Conservation (phyloP, 2,113 vertebrate genomes). For the Mellivora capensis region DNA sequence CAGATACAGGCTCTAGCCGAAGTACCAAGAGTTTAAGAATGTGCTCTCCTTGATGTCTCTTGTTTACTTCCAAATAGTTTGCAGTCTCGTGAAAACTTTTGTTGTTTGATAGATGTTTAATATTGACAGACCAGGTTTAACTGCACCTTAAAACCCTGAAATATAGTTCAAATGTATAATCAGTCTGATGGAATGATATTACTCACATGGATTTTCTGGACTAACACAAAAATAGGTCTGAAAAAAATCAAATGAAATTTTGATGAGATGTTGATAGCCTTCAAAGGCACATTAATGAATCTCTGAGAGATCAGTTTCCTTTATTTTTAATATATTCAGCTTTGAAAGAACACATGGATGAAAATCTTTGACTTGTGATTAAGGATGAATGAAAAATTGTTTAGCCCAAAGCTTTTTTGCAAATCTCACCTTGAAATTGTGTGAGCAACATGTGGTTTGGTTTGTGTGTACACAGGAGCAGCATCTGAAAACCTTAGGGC, state of each 20-base stretch:
- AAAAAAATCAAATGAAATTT: slow-evolving; percentile 29
- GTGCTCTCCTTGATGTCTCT: background rate
- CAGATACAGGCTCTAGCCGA: background rate
- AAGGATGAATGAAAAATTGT: background rate
- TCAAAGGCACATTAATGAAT: slow-evolving; percentile 22
- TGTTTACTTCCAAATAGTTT: background rate
- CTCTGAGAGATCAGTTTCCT: background rate
- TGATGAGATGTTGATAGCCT: background rate
- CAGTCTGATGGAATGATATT: background rate
- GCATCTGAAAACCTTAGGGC: background rate
- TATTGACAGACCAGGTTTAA: background rate
- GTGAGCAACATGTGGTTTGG: background rate
- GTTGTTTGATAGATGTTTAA: background rate
- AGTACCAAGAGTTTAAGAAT: background rate
- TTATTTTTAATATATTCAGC: background rate
- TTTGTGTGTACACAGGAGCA: background rate
- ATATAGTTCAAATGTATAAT: background rate
- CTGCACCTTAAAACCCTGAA: background rate
- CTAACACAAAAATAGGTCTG: background rate
- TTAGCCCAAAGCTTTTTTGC: background rate
- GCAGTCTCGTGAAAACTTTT: background rate
- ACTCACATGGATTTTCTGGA: slow-evolving; percentile 1
- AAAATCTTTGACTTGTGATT: background rate
- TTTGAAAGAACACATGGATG: background rate
- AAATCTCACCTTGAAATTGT: background rate